Evolutionary conservation across 2,888 invertebrate genomes (phyloP), one percentile per base, ranked within the genome.

Genomic region (Philereme transversata): DNA sequence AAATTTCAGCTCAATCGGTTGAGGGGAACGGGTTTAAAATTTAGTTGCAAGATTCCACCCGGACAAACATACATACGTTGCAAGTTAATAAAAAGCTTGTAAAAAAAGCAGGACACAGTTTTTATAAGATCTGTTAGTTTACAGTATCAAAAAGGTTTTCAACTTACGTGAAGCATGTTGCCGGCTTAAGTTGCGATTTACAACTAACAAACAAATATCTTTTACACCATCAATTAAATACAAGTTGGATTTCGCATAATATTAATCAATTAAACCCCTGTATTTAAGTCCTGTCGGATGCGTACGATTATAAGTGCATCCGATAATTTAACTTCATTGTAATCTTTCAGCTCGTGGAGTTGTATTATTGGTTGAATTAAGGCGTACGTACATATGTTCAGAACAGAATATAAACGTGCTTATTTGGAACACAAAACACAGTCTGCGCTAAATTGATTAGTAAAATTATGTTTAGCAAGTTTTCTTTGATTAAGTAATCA

Each of bases 141-240:
- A 22, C 22, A 22, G 22, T 22, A 22, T 22, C 22, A 22, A 33
- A 4, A 40, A 5, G n/a, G 3, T 35, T 46, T 10, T 40, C 6
- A 58, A 74, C 78, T 79, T 70, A 80, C 80, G 60, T 67, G 72
- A 62, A 72, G 60, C 80, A 80, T 80, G 70, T 67, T 77, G 75
- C 54, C 63, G 51, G 48, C 54, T 43, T 59, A 45, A 67, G 51
- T 36, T 34, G 45, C 53, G 7, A 22, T 53, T 59, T 57, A 62
- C 54, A 63, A 72, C 70, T 65, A 64, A 57, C 59, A 33, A 62
- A 62, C 51, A 54, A 56, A 46, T 57, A 65, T 64, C 52, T 60
- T 36, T 60, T 22, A 35, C 34, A 57, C 57, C 47, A 59, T 43
- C 54, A 58, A 53, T 62, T 57, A 57, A 60, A 64, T 64, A 64